phyloP scores from a whole-genome alignment of 2,113 vertebrate genomes.

The Hippocampus guttulatus region DNA sequence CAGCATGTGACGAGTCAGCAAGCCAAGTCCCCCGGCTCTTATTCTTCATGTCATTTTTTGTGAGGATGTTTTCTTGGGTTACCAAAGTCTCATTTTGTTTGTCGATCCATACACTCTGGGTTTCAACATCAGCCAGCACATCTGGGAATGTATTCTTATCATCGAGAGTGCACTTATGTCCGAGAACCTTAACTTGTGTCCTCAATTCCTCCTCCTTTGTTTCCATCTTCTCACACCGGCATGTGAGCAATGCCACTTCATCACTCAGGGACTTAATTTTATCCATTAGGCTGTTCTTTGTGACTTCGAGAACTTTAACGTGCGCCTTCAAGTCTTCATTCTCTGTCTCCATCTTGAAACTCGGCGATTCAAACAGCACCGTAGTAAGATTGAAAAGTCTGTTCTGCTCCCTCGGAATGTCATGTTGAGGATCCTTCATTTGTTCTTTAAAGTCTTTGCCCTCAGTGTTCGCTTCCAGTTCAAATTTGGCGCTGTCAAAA shows the following conservation, averaged over 20 bases:
- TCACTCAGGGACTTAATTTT: background rate
- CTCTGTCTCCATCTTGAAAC: background rate
- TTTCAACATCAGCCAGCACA: conserved; percentile 3
- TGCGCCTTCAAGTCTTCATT: background rate
- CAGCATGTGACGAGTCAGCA: background rate
- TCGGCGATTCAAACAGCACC: background rate
- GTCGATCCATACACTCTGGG: background rate
- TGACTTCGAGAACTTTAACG: conserved; percentile 3
- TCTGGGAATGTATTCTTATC: conserved; percentile 3
- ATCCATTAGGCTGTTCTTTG: background rate
- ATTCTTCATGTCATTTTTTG: background rate
- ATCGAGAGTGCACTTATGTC: background rate
- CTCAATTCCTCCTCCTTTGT: background rate
- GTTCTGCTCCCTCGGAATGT: background rate
- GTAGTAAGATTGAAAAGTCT: background rate
- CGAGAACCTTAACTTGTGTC: background rate
- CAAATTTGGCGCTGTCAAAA: background rate
- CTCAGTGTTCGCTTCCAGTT: background rate
- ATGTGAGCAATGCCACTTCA: background rate
- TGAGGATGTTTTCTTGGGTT: background rate
- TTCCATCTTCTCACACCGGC: background rate
- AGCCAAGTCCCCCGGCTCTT: background rate
- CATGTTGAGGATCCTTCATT: background rate
- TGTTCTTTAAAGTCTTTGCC: background rate
- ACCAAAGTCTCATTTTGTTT: background rate